Evolutionary conservation across 1,140 invertebrate species (phyloP), one percentile per base, ranked within the genome.

Genomic region (Hetaerina americana): DNA sequence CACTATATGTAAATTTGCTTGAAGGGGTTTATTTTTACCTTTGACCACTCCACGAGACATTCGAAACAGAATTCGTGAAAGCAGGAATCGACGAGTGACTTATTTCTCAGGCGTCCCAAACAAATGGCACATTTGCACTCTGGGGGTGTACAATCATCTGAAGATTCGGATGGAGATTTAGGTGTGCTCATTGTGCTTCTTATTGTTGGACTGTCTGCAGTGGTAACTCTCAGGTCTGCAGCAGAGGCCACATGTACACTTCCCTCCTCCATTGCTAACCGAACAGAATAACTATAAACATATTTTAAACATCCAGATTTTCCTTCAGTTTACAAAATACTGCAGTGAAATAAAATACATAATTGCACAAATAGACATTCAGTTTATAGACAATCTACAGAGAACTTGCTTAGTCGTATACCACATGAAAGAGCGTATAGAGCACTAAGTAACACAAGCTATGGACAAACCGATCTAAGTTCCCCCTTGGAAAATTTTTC

Each of bases 41-140:
- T 96, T 31, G 94, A 95, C 96, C 96, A 98, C 78, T 95, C 92
- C 57, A 94, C 80, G 1, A 98, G 83, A 79, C 96, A 98, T 72
- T 88, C 89, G 76, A 96, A 97, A 79, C 96, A 98, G 80, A 98
- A 97, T 77, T 92, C 89, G 80, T 98, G 96, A 75, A 94, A 87
- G 79, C 95, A 98, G 29, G 89, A 92, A 77, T 96, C 91, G 0
- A 93, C 94, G 76, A 93, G 95, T 12, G 92, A 96, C 77, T 92
- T 95, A 76, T 96, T 94, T 72, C 88, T 86, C 70, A 94, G 87
- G 71, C 88, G 87, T 27, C 92, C 92, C 68, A 98, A 83, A 77
- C 95, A 98, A 77, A 98, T 98, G 31, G 94, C 89, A 85, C 95
- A 98, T 78, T 92, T 90, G 15, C 89, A 88, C 0, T 90, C 90